These are phyloP conservation scores for Diphyllodes magnificus DNA, from an alignment of 2,113 vertebrate genomes.

Conservation along the genomic window DNA sequence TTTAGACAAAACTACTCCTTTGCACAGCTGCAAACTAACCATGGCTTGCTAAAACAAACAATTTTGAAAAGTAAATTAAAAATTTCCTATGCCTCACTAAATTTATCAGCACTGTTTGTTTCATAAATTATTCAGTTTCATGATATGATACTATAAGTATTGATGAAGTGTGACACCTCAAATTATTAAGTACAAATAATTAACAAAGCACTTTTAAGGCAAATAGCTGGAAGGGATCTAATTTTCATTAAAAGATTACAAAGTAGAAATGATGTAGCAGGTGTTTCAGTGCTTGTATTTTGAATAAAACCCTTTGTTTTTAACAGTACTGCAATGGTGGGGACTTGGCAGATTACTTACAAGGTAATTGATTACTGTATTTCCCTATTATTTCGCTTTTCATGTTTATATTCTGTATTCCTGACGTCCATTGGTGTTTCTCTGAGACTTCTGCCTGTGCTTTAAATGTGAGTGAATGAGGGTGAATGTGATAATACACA, in stretches of 20 bases:
- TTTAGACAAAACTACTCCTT: background rate
- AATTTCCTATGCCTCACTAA: background rate
- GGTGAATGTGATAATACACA: background rate
- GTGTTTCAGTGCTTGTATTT: background rate
- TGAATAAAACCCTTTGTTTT: slow-evolving; percentile 46
- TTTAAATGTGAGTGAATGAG: background rate
- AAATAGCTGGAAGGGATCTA: background rate
- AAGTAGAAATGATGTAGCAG: background rate
- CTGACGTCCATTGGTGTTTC: background rate
- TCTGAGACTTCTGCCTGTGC: background rate
- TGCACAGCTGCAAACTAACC: background rate
- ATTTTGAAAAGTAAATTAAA: background rate
- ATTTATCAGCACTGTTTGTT: background rate
- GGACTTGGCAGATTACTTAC: slow-evolving; percentile 97
- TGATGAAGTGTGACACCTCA: background rate
- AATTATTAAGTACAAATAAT: background rate
- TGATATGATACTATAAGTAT: background rate
- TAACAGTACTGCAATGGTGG: slow-evolving; percentile 95
- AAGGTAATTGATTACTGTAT: slow-evolving; percentile 79
- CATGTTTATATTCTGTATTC: background rate
- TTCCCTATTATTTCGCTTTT: background rate
- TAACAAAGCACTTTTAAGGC: background rate
- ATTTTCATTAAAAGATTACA: background rate
- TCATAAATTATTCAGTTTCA: background rate
- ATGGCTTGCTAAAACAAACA: background rate